These are phyloP conservation scores for Sebastes trivittatus DNA, from an alignment of 2,797 vertebrate genomes.

Conservation along the genomic window DNA sequence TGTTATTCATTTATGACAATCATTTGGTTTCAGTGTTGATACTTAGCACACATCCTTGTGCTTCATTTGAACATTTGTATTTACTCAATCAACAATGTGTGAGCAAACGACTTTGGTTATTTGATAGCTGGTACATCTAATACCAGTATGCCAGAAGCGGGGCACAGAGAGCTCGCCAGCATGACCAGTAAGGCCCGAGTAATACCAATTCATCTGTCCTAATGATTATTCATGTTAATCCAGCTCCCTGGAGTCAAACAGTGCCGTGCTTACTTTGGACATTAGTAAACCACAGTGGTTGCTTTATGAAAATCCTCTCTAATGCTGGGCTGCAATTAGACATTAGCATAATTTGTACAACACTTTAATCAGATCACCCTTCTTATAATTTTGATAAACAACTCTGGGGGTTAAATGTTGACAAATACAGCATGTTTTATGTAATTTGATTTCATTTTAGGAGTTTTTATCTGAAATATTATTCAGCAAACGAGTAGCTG, in stretches of 20 bases:
- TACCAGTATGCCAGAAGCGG: background rate
- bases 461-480: background rate
- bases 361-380: background rate
- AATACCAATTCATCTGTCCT: constrained; percentile 23
- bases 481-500: background rate
- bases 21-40: background rate
- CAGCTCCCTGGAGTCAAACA: constrained; percentile 17
- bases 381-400: background rate
- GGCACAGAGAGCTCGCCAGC: background rate
- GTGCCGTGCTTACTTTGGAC: constrained; percentile 2
- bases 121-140: background rate
- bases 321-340: constrained; percentile 3
- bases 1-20: background rate
- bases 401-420: background rate
- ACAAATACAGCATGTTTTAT: background rate
- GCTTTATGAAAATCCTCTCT: constrained; percentile 10
- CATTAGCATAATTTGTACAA: constrained; percentile 10
- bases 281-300: constrained; percentile 5
- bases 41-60: background rate
- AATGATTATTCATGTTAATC: constrained; percentile 34
- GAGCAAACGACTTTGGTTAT: background rate
- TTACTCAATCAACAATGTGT: background rate
- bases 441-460: background rate
- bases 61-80: background rate
- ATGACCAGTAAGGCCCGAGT: constrained; percentile 11